Evolutionary conservation across 2,797 vertebrate genomes (phyloP), one percentile per base, ranked within the genome.

Genomic region (Cyprinodon diabolis): DNA sequence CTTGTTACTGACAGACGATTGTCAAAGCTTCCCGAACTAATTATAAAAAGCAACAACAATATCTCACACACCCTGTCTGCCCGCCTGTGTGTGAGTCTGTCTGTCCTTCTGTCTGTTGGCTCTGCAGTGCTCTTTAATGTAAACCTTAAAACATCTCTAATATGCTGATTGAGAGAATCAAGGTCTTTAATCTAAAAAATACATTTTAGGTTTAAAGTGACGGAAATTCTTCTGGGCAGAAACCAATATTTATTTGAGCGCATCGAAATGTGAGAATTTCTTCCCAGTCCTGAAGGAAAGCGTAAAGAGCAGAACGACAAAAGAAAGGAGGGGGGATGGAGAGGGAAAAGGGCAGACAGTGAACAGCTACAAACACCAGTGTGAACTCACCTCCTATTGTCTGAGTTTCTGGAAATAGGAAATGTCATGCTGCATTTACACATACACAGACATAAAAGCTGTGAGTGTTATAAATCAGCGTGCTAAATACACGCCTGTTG

Each of bases 41-140:
- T 97, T 99, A 98, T 97, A 97, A 97, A 99, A 97, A 96, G 96
- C 96, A 98, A 97, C 96, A 96, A 96, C 93, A 97, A 95, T 95
- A 95, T 95, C 95, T 95, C 89, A 87, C 91, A 95, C 95, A 94
- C 96, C 96, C 96, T 95, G 82, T 76, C 82, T 85, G 87, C 73
- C 81, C 54, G 84, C 66, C 71, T 72, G 80, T 74, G 71, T 83
- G 80, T 56, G 48, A 62, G 56, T 55, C 72, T 43, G 77, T 67
- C 67, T 74, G 67, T 72, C 75, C 52, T 45, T 58, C 68, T 69
- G 51, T 71, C 55, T 12, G 49, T 40, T 73, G 72, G 40, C 13
- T 47, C 56, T 66, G 66, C 73, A 37, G 57, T 63, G 74, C 30
- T 75, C 8, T 47, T 12, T 56, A 69, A 55, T 30, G 25, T 74